Conservation (phyloP, 2,113 vertebrate genomes). For the Tupaia tana region DNA sequence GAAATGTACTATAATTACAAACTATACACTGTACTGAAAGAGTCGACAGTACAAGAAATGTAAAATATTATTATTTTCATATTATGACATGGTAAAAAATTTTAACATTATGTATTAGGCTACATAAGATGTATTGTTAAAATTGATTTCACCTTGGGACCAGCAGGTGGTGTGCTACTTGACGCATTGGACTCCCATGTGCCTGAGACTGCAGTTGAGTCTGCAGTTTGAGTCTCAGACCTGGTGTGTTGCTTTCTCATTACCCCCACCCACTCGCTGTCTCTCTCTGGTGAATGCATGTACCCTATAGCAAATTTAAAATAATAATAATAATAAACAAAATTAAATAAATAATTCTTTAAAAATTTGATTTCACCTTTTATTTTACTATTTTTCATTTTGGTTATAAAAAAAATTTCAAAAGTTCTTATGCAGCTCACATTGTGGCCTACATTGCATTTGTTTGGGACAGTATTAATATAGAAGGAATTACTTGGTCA, state of each 20-base stretch:
- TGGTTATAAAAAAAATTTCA: neutral
- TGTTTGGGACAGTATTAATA: neutral
- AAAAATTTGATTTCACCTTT: neutral
- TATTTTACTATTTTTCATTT: neutral
- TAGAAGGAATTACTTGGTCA: neutral
- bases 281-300: too few species aligned
- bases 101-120: neutral
- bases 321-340: too few species aligned
- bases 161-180: too few species aligned
- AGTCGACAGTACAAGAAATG: neutral
- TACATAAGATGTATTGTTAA: neutral
- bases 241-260: too few species aligned
- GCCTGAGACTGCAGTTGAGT: too few species aligned
- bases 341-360: too few species aligned
- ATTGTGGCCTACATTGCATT: neutral
- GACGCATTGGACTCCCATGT: too few species aligned
- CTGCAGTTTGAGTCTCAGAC: too few species aligned
- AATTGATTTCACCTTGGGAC: neutral
- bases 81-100: neutral
- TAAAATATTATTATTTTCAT: neutral
- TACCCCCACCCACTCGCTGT: too few species aligned
- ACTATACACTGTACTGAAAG: neutral
- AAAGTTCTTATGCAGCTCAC: neutral
- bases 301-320: too few species aligned
- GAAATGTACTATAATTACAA: neutral